phyloP scores from a whole-genome alignment of 1,140 invertebrate species.

The Zaprionus lachaisei region DNA sequence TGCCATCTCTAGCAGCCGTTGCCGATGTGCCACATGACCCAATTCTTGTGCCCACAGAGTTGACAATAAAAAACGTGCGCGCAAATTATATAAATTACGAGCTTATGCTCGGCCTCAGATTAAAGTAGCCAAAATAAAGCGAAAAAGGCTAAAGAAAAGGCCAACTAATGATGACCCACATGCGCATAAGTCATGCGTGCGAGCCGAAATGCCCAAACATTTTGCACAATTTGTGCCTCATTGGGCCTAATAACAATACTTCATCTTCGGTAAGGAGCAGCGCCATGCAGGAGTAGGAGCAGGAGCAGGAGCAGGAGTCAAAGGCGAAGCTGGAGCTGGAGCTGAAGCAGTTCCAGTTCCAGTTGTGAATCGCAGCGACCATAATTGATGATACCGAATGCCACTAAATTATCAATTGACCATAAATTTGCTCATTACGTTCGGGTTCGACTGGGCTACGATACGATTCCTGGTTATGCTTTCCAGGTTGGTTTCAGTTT shows the following conservation, averaged over 20 bases:
- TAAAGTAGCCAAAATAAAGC: slow-evolving; percentile 19
- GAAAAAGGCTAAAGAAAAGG: not conserved
- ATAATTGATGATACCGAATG: slow-evolving; percentile 84
- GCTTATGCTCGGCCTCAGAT: slow-evolving; percentile 10
- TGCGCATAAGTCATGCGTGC: slow-evolving; percentile 76
- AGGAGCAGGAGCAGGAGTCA: not conserved
- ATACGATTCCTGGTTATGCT: not conserved
- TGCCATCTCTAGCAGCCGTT: not conserved
- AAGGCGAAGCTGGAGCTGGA: not conserved
- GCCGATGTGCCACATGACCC: slow-evolving; percentile 18
- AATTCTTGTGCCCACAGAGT: slow-evolving; percentile 28
- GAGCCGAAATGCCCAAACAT: slow-evolving; percentile 64
- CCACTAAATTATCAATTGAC: slow-evolving; percentile 85
- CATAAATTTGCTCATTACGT: slow-evolving; percentile 84
- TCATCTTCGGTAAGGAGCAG: slow-evolving; percentile 67
- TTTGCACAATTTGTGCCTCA: slow-evolving; percentile 84
- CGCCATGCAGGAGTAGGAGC: not conserved
- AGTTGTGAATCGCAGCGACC: slow-evolving; percentile 22
- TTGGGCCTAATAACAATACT: slow-evolving; percentile 82
- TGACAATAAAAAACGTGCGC: slow-evolving; percentile 39
- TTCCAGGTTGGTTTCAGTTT: slow-evolving; percentile 4
- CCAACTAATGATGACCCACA: slow-evolving; percentile 56
- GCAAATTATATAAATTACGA: slow-evolving; percentile 43
- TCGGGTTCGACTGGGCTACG: slow-evolving; percentile 6
- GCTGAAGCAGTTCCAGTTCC: slow-evolving; percentile 12